These are phyloP conservation scores for Drosophila rubida DNA, from an alignment of 2,888 invertebrate genomes.

Conservation along the genomic window DNA sequence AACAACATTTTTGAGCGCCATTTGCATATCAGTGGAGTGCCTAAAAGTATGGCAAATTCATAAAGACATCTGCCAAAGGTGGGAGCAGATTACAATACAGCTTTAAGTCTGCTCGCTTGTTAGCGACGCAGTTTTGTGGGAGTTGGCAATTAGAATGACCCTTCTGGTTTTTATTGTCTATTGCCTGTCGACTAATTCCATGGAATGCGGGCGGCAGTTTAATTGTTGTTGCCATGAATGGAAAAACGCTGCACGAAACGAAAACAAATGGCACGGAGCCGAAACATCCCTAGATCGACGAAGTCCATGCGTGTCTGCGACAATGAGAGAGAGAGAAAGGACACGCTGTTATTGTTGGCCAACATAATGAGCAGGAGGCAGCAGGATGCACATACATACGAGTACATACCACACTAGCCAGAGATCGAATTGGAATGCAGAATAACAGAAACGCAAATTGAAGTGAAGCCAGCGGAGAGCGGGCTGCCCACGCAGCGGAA, in stretches of 20 bases:
- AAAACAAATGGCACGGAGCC: slow-evolving; percentile 46
- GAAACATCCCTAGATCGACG: slow-evolving; percentile 5
- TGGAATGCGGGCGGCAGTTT: slow-evolving; percentile 70
- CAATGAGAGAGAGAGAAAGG: slow-evolving; percentile 28
- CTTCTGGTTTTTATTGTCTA: slow-evolving; percentile 27
- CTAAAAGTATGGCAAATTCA: slow-evolving; percentile 43
- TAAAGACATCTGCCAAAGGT: slow-evolving; percentile 32
- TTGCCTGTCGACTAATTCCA: slow-evolving; percentile 65
- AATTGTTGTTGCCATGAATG: slow-evolving; percentile 45
- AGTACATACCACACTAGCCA: slow-evolving; percentile 23
- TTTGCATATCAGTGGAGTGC: slow-evolving; percentile 47
- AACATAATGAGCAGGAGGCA: slow-evolving; percentile 49
- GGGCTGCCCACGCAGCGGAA: slow-evolving; percentile 57
- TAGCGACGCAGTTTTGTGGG: slow-evolving; percentile 1
- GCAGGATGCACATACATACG: slow-evolving; percentile 58
- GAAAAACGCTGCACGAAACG: slow-evolving; percentile 45
- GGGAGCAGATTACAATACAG: slow-evolving; percentile 26
- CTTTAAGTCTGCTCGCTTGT: slow-evolving; percentile 1
- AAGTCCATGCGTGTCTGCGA: slow-evolving; percentile 27
- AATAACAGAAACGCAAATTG: slow-evolving; percentile 11
- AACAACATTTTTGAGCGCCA: slow-evolving; percentile 33
- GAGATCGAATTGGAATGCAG: slow-evolving; percentile 30
- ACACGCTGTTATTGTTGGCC: slow-evolving; percentile 59
- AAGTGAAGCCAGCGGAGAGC: neutral
- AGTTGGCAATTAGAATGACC: slow-evolving; percentile 63